A percentile compares a stretch with the other conserved stretches of the same genome.
Evolutionary conservation across 2,888 invertebrate genomes (phyloP).

Genomic region (Drepanosiphum platanoidis): DNA sequence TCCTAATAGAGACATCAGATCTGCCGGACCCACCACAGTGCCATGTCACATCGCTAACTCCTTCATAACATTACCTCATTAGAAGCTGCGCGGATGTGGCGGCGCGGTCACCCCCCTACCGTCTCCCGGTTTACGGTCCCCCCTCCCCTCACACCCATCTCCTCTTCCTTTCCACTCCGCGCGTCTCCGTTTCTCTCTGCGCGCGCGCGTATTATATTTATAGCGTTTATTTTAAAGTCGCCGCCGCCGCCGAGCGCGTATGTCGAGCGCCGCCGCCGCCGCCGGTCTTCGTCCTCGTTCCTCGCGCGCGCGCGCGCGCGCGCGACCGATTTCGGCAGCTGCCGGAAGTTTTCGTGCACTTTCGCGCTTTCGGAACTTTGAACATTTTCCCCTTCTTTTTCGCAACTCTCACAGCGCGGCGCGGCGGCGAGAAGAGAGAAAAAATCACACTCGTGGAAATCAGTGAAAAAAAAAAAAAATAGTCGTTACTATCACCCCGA

Average conservation of each 20-base stretch:
- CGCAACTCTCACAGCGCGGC: too few species aligned
- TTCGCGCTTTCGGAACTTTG: too few species aligned
- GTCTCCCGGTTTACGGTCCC: neutral
- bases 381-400: too few species aligned
- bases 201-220: neutral
- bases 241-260: neutral
- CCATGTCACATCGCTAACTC: constrained; percentile 64
- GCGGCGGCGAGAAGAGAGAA: too few species aligned
- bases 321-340: neutral
- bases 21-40: constrained; percentile 64
- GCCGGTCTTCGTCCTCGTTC: neutral
- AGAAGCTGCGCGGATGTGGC: constrained; percentile 55
- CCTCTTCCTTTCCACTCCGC: too few species aligned
- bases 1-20: constrained; percentile 64
- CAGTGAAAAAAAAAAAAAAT: too few species aligned
- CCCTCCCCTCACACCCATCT: neutral
- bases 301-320: neutral
- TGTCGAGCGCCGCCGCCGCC: neutral
- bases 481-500: too few species aligned
- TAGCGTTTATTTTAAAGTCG: constrained; percentile 35
- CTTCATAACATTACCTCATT: constrained; percentile 63
- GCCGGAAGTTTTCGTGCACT: too few species aligned
- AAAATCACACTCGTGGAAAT: too few species aligned
- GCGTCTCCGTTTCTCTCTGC: neutral
- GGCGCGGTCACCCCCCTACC: constrained; percentile 9